phyloP scores from a whole-genome alignment of 1,140 invertebrate genomes.

The Brachionus angularis region DNA sequence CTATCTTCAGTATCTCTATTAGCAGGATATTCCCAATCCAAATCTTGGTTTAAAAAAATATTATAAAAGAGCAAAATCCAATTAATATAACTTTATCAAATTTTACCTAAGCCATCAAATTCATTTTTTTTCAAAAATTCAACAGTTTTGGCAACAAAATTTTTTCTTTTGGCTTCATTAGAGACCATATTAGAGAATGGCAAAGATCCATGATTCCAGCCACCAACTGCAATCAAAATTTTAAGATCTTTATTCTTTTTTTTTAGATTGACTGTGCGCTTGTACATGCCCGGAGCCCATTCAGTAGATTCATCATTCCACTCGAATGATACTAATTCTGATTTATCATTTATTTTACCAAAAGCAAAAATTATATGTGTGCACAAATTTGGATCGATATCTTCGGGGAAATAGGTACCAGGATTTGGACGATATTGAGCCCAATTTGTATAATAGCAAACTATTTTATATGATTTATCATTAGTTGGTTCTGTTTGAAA shows the following conservation, averaged over 20 bases:
- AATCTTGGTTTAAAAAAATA: slow-evolving; percentile 46
- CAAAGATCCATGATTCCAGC: slow-evolving; percentile 79
- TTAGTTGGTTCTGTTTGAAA: not conserved
- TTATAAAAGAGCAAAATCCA: not conserved
- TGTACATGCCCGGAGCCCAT: slow-evolving; percentile 23
- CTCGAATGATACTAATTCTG: slow-evolving; percentile 73
- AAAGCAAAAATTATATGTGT: slow-evolving; percentile 90
- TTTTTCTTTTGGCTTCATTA: slow-evolving; percentile 58
- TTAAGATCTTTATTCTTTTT: slow-evolving; percentile 28
- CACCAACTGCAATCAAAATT: slow-evolving; percentile 50
- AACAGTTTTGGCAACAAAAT: slow-evolving; percentile 61
- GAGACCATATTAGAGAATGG: slow-evolving; percentile 70
- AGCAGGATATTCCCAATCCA: slow-evolving; percentile 74
- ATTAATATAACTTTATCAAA: not conserved
- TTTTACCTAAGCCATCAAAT: slow-evolving; percentile 74
- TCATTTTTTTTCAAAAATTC: slow-evolving; percentile 82
- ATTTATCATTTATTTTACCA: slow-evolving; percentile 66
- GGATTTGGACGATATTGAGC: slow-evolving; percentile 76
- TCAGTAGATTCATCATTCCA: slow-evolving; percentile 67
- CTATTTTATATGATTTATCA: slow-evolving; percentile 28
- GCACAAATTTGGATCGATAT: slow-evolving; percentile 79
- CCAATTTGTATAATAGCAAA: slow-evolving; percentile 93
- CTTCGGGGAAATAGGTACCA: slow-evolving; percentile 78
- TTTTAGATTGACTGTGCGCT: slow-evolving; percentile 25
- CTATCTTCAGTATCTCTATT: slow-evolving; percentile 45